Evolutionary conservation across 2,888 invertebrate species (phyloP), one percentile per base, ranked within the genome.

Genomic region (Lycophotia porphyrea): DNA sequence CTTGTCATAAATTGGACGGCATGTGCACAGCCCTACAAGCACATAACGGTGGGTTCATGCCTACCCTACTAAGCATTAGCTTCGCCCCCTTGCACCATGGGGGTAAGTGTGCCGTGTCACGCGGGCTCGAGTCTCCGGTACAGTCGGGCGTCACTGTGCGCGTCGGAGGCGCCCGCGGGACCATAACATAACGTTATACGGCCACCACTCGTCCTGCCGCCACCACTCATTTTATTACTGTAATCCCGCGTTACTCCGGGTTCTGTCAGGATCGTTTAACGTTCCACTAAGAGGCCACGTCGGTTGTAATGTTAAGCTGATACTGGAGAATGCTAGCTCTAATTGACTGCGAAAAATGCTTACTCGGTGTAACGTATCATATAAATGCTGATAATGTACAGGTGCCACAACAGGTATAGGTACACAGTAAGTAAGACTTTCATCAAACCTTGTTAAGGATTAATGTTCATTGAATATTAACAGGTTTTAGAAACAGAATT

Each of bases 21-120:
- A 52, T 15, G 49, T 60, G 58, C 39, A 34, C 49, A 27, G 18
- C 24, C 44, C 47, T 52, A 65, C 36, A 47, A 21, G 36, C 70
- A 39, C 39, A 34, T 64, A n/a, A 31, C 34, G 39, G 21, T 36
- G 36, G 47, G 42, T 42, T n/a, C 34, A 34, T 73, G 63, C 27
- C 64, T 79, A 61, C 79, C 47, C 64, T 80, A 58, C 64, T 55
- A 27, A 74, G 47, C 39, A 47, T 74, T 66, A 74, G 52, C 42
- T 65, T 47, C 68, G 76, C 64, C 74, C 55, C 80, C 55, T 72
- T 36, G 64, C 42, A 42, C 15, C 11, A 55, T 5, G 81, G 49
- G 68, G 47, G 64, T 47, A 1, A 80, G 77, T 64, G 64, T 78
- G 78, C 65, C 74, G 64, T 80, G 78, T 80, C 74, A 60, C 58